Percentiles rank a stretch among this genome's conserved stretches.
Conservation (phyloP, 2,113 vertebrate genomes). For the Larimichthys polyactis region DNA sequence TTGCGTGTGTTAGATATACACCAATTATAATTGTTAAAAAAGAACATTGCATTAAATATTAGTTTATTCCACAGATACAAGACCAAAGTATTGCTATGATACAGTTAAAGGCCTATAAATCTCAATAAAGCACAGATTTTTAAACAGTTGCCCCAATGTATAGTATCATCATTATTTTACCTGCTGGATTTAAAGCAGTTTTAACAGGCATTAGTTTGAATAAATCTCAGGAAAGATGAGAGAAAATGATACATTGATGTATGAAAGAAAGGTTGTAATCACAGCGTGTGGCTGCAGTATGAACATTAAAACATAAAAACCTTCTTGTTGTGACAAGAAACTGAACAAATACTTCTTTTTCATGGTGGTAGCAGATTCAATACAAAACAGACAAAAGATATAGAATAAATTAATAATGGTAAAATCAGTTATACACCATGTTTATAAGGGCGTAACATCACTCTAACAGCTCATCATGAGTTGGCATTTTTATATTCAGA, state of each 20-base stretch:
- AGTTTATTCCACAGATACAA: slow-evolving; percentile 61
- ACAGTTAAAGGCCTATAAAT: slow-evolving; percentile 46
- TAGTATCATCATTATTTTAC: background rate
- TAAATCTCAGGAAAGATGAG: background rate
- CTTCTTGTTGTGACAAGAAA: background rate
- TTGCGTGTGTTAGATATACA: background rate
- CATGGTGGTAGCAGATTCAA: background rate
- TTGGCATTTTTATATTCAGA: background rate
- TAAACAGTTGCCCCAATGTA: background rate
- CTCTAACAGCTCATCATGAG: background rate
- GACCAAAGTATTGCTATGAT: slow-evolving; percentile 47
- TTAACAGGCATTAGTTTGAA: slow-evolving; percentile 4
- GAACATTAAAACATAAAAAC: background rate
- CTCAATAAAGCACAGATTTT: slow-evolving; percentile 26
- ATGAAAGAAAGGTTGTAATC: background rate
- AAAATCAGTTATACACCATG: background rate
- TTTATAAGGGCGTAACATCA: background rate
- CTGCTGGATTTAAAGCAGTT: background rate
- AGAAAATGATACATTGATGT: background rate
- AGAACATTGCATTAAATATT: slow-evolving; percentile 33
- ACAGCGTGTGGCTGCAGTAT: background rate
- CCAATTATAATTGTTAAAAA: background rate
- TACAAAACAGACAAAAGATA: background rate
- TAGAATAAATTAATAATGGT: background rate
- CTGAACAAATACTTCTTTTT: slow-evolving; percentile 1